These are phyloP conservation scores for Nephotettix cincticeps DNA, from an alignment of 1,140 invertebrate species.

Conservation along the genomic window DNA sequence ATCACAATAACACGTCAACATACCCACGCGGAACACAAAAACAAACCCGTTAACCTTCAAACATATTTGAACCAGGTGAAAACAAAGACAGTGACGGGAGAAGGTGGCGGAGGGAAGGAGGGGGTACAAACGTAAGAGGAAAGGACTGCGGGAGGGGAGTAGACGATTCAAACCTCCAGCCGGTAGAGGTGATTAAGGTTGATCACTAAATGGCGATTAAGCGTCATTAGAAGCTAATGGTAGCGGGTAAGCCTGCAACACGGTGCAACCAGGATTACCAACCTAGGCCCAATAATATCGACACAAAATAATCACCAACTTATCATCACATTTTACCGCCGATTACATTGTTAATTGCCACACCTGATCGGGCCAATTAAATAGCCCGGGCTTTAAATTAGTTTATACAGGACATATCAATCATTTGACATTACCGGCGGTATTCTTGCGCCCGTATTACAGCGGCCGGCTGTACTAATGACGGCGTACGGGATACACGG, in stretches of 20 bases:
- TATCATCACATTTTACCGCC: conserved; percentile 14
- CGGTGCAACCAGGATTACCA: conserved; percentile 14
- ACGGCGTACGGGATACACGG: too few species aligned
- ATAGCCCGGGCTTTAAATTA: not conserved
- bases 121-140: not conserved
- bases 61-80: too few species aligned
- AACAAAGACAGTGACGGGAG: too few species aligned
- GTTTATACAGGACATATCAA: too few species aligned
- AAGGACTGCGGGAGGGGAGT: not conserved
- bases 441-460: too few species aligned
- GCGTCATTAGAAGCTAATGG: conserved; percentile 26
- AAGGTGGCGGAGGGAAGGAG: not conserved
- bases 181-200: conserved; percentile 21
- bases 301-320: conserved; percentile 23
- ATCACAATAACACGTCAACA: too few species aligned
- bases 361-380: not conserved
- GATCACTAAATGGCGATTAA: conserved; percentile 27
- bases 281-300: conserved; percentile 17
- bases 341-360: conserved; percentile 24
- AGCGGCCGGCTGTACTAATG: too few species aligned
- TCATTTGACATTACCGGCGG: too few species aligned
- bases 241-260: conserved; percentile 2
- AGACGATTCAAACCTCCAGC: not conserved
- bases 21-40: too few species aligned
- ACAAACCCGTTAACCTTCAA: too few species aligned